Conservation (phyloP, 2,888 invertebrate species). For the Dilophus febrilis region DNA sequence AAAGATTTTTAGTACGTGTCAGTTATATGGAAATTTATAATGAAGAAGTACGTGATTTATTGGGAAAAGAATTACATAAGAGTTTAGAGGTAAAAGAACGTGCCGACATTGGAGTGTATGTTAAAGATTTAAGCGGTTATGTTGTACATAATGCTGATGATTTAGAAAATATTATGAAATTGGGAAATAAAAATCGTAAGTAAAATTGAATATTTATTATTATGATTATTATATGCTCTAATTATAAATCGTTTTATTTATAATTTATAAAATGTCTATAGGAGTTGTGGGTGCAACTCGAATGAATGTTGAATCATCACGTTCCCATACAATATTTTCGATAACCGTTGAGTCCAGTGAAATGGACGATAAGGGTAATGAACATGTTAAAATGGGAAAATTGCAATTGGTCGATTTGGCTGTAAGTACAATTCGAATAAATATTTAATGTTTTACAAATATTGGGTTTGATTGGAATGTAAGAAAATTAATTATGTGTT, state of each 20-base stretch:
- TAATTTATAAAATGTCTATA: constrained; percentile 16
- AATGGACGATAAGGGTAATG: constrained; percentile 59
- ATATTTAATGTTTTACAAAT: constrained; percentile 5
- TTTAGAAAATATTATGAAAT: constrained; percentile 83
- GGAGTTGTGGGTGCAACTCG: constrained; percentile 78
- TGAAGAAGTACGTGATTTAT: constrained; percentile 91
- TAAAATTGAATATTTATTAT: background rate
- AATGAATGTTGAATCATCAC: constrained; percentile 92
- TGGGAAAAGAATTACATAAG: constrained; percentile 73
- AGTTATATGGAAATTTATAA: constrained; percentile 99
- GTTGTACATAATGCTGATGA: constrained; percentile 97
- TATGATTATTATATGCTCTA: background rate
- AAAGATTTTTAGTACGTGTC: constrained; percentile 84
- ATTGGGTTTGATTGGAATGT: constrained; percentile 1
- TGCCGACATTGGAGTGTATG: constrained; percentile 93
- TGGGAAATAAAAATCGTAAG: constrained; percentile 84
- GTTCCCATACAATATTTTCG: constrained; percentile 97
- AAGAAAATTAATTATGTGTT: too few species aligned
- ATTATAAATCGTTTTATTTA: background rate
- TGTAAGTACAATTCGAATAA: too few species aligned
- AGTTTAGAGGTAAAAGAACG: constrained; percentile 87
- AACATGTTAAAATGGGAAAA: constrained; percentile 88
- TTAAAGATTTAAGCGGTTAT: constrained; percentile 91
- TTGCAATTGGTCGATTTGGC: constrained; percentile 95
- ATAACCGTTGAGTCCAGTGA: constrained; percentile 94